Percentiles rank a stretch among this genome's conserved stretches.
These are phyloP conservation scores for Psammodynastes pulverulentus DNA, from an alignment of 2,113 vertebrate genomes.

Conservation along the genomic window DNA sequence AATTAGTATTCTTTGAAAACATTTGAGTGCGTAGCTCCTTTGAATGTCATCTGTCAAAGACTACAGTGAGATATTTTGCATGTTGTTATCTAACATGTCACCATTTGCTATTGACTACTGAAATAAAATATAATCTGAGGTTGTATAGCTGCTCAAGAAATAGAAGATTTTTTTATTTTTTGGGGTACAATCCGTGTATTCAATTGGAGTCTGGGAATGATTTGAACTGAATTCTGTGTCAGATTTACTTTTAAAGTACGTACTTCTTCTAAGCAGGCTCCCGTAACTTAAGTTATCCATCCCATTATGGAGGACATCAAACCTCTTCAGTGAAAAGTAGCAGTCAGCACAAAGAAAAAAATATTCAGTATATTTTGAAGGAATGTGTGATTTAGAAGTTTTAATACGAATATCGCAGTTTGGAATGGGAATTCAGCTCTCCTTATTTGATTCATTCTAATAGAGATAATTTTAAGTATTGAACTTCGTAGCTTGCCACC, in stretches of 20 bases:
- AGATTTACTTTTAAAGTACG: background rate
- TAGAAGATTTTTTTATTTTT: background rate
- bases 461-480: background rate
- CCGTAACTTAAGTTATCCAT: background rate
- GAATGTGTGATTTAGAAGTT: background rate
- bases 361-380: background rate
- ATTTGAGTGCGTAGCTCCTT: background rate
- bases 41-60: background rate
- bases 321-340: background rate
- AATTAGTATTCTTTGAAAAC: background rate
- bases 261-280: background rate
- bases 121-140: background rate
- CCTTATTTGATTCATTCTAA: background rate
- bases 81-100: background rate
- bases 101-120: background rate
- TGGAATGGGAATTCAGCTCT: background rate
- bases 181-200: background rate
- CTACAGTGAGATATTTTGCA: background rate
- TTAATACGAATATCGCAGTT: background rate
- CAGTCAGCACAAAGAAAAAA: background rate
- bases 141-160: background rate
- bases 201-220: background rate
- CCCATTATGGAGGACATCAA: background rate
- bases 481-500: background rate
- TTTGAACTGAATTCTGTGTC: background rate